phyloP scores from a whole-genome alignment of 2,797 vertebrate species.

The Anguilla pacifica region DNA sequence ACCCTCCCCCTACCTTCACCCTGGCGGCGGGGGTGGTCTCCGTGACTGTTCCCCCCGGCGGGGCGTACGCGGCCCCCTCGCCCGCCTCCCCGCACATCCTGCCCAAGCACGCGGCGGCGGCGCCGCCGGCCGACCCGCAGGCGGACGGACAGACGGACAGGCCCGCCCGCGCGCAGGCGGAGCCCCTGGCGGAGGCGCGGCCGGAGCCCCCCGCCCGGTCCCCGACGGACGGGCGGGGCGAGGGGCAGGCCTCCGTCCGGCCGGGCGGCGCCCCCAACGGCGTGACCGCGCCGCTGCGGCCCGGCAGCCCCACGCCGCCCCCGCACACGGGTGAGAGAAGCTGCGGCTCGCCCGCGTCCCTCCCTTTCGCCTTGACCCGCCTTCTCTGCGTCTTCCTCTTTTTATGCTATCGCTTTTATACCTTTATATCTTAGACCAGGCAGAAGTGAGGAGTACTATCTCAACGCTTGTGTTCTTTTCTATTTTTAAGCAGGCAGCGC shows the following conservation, averaged over 20 bases:
- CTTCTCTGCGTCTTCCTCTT: background rate
- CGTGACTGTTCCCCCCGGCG: conserved; percentile 73
- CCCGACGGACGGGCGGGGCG: conserved; percentile 62
- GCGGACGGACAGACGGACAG: conserved; percentile 32
- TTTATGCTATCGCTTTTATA: background rate
- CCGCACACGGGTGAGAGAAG: conserved; percentile 65
- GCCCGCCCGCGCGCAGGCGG: conserved; percentile 43
- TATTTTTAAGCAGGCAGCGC: conserved; percentile 55
- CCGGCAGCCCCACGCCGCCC: conserved; percentile 68
- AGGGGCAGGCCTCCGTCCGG: conserved; percentile 51
- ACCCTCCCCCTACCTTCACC: conserved; percentile 76
- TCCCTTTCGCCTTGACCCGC: background rate
- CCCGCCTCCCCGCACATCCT: conserved; percentile 71
- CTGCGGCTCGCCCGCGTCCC: background rate
- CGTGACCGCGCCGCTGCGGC: conserved; percentile 56
- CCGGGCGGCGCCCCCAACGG: conserved; percentile 61
- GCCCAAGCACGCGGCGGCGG: conserved; percentile 68
- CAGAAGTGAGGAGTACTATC: too few species aligned
- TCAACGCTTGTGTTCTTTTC: background rate
- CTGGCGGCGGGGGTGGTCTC: conserved; percentile 78
- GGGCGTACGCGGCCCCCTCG: conserved; percentile 79
- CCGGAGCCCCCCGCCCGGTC: conserved; percentile 31
- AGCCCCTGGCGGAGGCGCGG: conserved; percentile 57
- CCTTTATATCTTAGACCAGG: background rate
- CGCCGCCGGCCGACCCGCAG: conserved; percentile 47